phyloP scores from a whole-genome alignment of 2,113 vertebrate genomes.

The Lagenorhynchus albirostris region DNA sequence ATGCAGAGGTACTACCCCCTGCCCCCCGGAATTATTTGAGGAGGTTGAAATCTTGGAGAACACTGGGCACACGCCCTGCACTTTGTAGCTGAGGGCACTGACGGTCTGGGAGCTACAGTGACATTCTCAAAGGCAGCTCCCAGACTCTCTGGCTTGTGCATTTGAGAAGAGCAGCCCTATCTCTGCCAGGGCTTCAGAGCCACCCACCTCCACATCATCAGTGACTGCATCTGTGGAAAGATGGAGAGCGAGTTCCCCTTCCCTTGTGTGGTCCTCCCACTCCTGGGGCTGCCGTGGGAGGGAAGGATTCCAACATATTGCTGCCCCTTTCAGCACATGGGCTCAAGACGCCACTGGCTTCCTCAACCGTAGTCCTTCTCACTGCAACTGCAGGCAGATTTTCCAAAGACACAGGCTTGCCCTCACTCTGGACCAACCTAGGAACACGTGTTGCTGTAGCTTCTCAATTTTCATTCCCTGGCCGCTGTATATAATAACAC shows the following conservation, averaged over 20 bases:
- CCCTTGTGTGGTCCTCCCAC: rapidly evolving
- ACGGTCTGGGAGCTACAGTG: background rate
- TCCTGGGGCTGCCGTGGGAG: rapidly evolving
- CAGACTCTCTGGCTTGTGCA: rapidly evolving
- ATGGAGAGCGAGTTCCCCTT: background rate
- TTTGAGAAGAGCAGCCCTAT: background rate
- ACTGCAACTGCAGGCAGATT: rapidly evolving
- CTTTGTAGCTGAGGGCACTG: background rate
- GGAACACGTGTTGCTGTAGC: background rate
- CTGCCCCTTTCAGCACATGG: background rate
- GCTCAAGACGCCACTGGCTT: rapidly evolving
- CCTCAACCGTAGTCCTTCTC: background rate
- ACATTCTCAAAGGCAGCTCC: background rate
- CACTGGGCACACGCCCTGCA: background rate
- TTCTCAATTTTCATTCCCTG: background rate
- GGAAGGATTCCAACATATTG: background rate
- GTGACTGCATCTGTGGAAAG: background rate
- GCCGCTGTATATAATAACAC: rapidly evolving
- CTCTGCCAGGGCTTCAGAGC: background rate
- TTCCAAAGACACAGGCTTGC: background rate
- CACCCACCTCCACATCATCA: background rate
- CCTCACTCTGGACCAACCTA: background rate
- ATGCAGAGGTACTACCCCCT: background rate
- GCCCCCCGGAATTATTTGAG: rapidly evolving
- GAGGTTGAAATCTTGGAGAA: background rate